Conservation (phyloP, 1,140 invertebrate species). For the Platyscapa corneri region DNA sequence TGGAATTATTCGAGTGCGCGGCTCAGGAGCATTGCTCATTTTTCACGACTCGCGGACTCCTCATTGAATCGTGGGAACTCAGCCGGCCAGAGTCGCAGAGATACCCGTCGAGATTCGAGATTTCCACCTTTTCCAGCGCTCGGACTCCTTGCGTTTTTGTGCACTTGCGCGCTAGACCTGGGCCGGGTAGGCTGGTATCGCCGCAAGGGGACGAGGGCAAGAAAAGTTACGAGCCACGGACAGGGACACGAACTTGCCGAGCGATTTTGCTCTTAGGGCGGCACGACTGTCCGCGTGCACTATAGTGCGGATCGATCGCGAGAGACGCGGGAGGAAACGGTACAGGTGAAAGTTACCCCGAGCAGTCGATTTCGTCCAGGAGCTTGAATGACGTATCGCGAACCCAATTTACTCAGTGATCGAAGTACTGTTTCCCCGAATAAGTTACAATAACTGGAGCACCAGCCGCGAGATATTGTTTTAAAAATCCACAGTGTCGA, state of each 20-base stretch:
- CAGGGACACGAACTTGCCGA: too few relatives aligned
- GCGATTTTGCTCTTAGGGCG: too few relatives aligned
- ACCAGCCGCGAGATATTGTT: too few relatives aligned
- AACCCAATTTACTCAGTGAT: not conserved
- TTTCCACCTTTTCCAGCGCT: conserved; percentile 32
- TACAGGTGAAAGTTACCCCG: too few relatives aligned
- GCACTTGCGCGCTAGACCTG: too few relatives aligned
- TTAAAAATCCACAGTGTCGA: too few relatives aligned
- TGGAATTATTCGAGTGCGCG: conserved; percentile 21
- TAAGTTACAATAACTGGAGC: too few relatives aligned
- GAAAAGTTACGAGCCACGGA: too few relatives aligned
- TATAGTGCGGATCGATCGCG: too few relatives aligned
- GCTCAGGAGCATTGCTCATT: conserved; percentile 34
- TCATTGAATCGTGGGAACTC: conserved; percentile 44
- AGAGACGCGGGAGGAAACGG: too few relatives aligned
- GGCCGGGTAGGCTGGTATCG: not conserved
- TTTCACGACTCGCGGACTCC: conserved; percentile 13
- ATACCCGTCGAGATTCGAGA: conserved; percentile 35
- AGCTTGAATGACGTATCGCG: not conserved
- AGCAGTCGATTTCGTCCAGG: not conserved
- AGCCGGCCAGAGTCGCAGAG: not conserved
- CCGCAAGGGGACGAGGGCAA: not conserved
- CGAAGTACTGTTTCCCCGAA: too few relatives aligned
- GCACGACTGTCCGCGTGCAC: too few relatives aligned
- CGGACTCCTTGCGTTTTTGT: not conserved